A percentile compares a stretch with the other conserved stretches of the same genome.
phyloP scores from a whole-genome alignment of 2,113 vertebrate genomes.

The Leucopsar rothschildi region DNA sequence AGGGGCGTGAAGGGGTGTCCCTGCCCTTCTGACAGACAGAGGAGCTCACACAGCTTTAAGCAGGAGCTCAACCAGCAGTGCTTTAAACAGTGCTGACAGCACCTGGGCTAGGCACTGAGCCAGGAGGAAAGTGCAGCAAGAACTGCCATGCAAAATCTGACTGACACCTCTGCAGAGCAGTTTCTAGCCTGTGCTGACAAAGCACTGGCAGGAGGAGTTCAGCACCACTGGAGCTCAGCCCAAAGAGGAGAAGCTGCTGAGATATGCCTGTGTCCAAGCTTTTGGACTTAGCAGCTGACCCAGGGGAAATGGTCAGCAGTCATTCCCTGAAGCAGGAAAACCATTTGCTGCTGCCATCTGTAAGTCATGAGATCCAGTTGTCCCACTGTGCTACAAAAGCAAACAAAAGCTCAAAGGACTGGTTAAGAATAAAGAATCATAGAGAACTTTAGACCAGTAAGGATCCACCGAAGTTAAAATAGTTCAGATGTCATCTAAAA shows the following conservation, averaged over 20 bases:
- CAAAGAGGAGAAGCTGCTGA: background rate
- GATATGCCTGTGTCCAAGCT: background rate
- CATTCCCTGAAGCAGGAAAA: background rate
- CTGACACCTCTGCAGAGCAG: background rate
- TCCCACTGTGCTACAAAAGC: background rate
- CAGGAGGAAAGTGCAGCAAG: background rate
- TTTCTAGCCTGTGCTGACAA: background rate
- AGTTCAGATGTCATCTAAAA: background rate
- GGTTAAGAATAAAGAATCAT: background rate
- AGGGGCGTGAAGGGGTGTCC: accelerated
- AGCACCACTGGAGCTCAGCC: background rate
- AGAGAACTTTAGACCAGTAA: background rate
- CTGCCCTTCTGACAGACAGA: background rate
- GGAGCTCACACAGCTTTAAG: accelerated
- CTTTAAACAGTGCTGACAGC: background rate
- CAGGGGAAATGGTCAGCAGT: background rate
- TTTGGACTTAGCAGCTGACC: background rate
- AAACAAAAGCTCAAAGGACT: background rate
- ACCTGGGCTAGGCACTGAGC: background rate
- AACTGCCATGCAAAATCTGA: background rate
- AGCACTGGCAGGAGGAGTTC: background rate
- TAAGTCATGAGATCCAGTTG: background rate
- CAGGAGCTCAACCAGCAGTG: background rate
- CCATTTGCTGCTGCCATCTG: background rate
- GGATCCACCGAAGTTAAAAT: background rate